Conservation (phyloP, 1,140 invertebrate genomes). For the Drosophila sturtevanti region DNA sequence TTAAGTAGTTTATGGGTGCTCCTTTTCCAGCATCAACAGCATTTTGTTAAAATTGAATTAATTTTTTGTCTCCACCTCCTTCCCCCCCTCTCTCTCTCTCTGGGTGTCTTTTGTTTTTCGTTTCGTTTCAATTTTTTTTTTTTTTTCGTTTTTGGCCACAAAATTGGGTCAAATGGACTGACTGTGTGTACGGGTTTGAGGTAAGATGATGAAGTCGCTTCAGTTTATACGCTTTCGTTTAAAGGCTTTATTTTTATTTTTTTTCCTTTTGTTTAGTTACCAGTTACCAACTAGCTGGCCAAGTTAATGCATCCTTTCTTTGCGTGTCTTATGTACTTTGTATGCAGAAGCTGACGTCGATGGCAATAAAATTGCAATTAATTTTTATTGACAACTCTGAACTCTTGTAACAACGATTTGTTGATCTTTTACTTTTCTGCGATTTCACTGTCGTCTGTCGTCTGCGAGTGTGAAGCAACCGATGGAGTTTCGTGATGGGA, state of each 20-base stretch:
- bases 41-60: constrained; percentile 59
- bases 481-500: background rate
- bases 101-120: constrained; percentile 37
- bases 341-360: constrained; percentile 64
- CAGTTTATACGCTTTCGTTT: background rate
- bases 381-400: constrained; percentile 79
- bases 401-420: constrained; percentile 61
- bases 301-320: constrained; percentile 4
- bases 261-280: too few species aligned
- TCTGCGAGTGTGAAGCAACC: background rate
- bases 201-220: background rate
- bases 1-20: constrained; percentile 38
- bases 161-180: constrained; percentile 6
- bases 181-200: background rate
- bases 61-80: constrained; percentile 25
- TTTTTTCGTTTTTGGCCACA: constrained; percentile 25
- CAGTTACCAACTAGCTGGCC: constrained; percentile 14
- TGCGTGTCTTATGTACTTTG: constrained; percentile 52
- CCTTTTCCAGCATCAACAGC: constrained; percentile 39
- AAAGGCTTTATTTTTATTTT: too few species aligned
- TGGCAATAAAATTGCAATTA: constrained; percentile 77
- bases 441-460: constrained; percentile 49
- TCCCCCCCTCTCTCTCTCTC: background rate
- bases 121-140: background rate
- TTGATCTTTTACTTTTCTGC: constrained; percentile 38